Evolutionary conservation across 2,113 vertebrate genomes (phyloP).

Genomic region (Loxodonta africana): DNA sequence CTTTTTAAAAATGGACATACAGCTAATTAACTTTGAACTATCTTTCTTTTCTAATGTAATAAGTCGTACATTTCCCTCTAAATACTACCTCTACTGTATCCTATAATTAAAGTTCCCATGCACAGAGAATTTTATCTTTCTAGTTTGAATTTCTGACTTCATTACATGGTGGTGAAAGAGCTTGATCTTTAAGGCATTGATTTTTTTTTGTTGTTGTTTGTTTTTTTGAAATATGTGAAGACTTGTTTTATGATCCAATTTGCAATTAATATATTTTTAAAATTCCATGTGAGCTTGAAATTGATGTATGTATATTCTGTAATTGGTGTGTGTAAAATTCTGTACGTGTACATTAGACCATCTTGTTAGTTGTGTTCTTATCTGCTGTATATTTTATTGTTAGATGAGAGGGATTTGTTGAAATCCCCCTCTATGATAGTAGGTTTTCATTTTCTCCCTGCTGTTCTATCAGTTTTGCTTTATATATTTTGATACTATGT

Average conservation of each 20-base stretch:
- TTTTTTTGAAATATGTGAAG: neutral
- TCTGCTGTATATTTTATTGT: neutral
- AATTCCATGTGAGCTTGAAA: neutral
- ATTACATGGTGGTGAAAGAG: neutral
- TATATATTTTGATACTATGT: neutral
- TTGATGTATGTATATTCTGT: neutral
- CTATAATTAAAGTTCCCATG: neutral
- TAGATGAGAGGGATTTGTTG: neutral
- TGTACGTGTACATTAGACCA: neutral
- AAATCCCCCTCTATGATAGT: neutral
- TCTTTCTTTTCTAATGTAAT: constrained; percentile 11
- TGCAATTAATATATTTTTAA: neutral
- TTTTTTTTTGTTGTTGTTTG: too few species aligned
- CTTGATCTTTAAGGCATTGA: neutral
- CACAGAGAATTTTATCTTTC: neutral
- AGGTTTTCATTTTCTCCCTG: constrained; percentile 1
- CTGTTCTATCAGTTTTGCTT: neutral
- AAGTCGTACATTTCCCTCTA: neutral
- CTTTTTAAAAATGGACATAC: neutral
- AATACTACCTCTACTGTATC: neutral
- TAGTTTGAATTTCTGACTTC: constrained; percentile 12
- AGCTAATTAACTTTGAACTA: neutral
- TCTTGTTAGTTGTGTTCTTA: neutral
- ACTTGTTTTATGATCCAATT: neutral
- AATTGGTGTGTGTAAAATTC: neutral